phyloP scores from a whole-genome alignment of 2,113 vertebrate species.

The Heteronetta atricapilla region DNA sequence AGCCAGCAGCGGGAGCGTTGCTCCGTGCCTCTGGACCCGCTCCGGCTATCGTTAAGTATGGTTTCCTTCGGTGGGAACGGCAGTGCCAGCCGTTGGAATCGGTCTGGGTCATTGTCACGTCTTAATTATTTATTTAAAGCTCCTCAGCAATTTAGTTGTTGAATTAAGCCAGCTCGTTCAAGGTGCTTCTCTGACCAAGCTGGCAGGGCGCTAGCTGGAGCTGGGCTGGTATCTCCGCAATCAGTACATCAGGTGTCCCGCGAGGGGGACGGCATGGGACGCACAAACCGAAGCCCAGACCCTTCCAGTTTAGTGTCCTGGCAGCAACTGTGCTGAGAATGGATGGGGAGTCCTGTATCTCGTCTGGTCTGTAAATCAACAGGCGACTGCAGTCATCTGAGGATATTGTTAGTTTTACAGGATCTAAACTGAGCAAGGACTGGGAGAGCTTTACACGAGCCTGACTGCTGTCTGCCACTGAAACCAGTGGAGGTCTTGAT shows the following conservation, averaged over 20 bases:
- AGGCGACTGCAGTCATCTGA: background rate
- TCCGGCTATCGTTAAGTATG: background rate
- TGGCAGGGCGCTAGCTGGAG: background rate
- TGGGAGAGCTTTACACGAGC: background rate
- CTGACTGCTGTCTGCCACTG: background rate
- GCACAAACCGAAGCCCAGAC: background rate
- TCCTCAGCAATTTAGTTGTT: background rate
- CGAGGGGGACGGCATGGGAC: background rate
- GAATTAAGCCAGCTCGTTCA: background rate
- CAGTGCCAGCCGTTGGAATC: background rate
- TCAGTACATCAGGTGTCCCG: background rate
- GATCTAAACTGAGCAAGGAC: background rate
- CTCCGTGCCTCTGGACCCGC: fast-evolving
- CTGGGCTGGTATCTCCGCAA: background rate
- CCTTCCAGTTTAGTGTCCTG: background rate
- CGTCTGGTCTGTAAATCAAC: background rate
- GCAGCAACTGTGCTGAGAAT: background rate
- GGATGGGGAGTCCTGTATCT: background rate
- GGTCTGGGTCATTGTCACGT: background rate
- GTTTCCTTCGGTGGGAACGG: background rate
- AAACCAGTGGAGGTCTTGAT: background rate
- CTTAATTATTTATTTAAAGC: background rate
- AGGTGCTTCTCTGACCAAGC: background rate
- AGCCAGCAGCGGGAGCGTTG: background rate
- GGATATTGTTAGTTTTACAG: background rate